phyloP scores from a whole-genome alignment of 2,113 vertebrate species.

The Vulpes ferrilata region DNA sequence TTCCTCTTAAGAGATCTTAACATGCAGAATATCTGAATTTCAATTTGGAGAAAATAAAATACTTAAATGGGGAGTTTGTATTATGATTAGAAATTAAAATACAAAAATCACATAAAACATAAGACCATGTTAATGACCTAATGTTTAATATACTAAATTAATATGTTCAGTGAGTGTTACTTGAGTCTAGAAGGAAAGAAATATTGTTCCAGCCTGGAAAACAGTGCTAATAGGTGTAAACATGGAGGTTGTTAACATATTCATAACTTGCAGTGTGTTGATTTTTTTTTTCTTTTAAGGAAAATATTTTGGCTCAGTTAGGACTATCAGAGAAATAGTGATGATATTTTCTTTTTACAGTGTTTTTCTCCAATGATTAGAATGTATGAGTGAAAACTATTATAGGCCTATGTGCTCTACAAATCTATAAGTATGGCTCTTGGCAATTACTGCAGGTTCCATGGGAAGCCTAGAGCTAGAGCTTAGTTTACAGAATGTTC shows the following conservation, averaged over 20 bases:
- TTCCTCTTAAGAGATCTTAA: conserved; percentile 19
- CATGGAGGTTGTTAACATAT: not conserved
- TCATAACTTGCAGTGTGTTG: not conserved
- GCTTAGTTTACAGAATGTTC: not conserved
- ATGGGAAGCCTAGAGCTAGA: not conserved
- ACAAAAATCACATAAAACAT: not conserved
- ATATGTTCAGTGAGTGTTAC: conserved; percentile 16
- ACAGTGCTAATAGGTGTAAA: not conserved
- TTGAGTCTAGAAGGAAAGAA: conserved; percentile 48
- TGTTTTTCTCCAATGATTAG: conserved; percentile 2
- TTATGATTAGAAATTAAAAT: conserved; percentile 48
- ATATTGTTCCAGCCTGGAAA: not conserved
- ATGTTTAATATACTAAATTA: conserved; percentile 36
- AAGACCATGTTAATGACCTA: conserved; percentile 10
- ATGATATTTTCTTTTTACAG: not conserved
- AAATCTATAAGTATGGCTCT: not conserved
- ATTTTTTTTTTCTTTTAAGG: not conserved
- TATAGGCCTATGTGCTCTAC: not conserved
- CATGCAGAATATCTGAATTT: conserved; percentile 24
- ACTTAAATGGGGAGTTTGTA: not conserved
- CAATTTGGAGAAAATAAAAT: conserved; percentile 51
- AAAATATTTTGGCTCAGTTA: conserved; percentile 5
- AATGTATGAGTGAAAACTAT: not conserved
- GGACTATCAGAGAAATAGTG: not conserved
- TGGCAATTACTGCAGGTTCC: not conserved